Evolutionary conservation across 2,797 vertebrate genomes (phyloP), one percentile per base, ranked within the genome.

Genomic region (Enteromius mattozi): DNA sequence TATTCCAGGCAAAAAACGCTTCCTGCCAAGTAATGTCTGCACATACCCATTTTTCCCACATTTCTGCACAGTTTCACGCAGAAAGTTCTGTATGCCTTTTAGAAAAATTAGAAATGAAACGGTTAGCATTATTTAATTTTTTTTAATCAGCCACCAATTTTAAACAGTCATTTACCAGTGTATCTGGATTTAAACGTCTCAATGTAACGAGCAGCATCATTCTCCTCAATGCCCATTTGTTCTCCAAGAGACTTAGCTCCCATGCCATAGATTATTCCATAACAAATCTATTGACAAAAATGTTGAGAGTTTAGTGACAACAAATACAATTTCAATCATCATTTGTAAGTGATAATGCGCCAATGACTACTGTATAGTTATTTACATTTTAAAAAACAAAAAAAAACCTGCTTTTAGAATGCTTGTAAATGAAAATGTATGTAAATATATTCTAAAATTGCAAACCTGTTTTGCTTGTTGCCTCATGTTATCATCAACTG

Each of bases 181-280:
- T 99, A 99, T 96, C 97, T 96, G 86, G 95, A 95, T 91, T 99
- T 99, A 93, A 99, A 99, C 74, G 97, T 97, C 68, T 99, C 96
- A 19, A 99, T 99, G 88, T 98, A 99, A 90, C 89, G 94, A 80
- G 96, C 96, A 6, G 98, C 98, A 66, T 98, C 97, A 0, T 95
- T 94, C 92, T 98, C 97, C 72, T 96, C 96, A 88, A 98, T 95
- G 69, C 94, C 97, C 98, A 99, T 99, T 91, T 99, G 98, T 87
- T 99, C 97, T n/a, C 96, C 97, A 86, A 99, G 92, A 88, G 97
- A 97, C 88, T 97, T 98, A 56, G 97, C 96, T 91, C 98, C 97
- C 94, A 99, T 99, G 85, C 98, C 98, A 51, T 99, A 99, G 90
- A 99, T 97, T 84, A 99, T 99, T 88, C 98, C 98, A 84, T 99